Base-by-base conservation (phyloP, 2,888 invertebrate genomes). In the Tetranychus piercei region DNA sequence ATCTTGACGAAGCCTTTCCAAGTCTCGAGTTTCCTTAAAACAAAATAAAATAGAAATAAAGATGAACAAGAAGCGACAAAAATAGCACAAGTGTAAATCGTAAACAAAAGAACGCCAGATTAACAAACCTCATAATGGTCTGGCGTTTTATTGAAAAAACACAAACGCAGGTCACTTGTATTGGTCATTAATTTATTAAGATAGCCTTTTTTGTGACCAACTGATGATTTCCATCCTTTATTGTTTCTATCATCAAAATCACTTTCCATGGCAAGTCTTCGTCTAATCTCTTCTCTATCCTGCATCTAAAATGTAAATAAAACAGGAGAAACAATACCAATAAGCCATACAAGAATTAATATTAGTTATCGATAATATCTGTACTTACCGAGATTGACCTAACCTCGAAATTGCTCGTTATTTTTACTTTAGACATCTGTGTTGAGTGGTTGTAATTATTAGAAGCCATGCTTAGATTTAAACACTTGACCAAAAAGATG, bases 101-200 rank as follows among this genome's bases (percentile, higher is more conserved):
- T 15, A 15, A 34, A 23, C 71, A 44, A 44, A 8, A 6, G 20
- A 34, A n/a, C 43, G 34, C 1, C 3, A 34, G n/a, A 71, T 44
- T 44, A 43, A 43, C 34, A 44, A 43, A 55, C 73, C 65, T 73
- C 74, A 22, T 44, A 89, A 82, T 91, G 91, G 74, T 90, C 90
- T 76, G 89, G 89, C 75, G 90, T 90, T 83, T 94, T 93, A 83
- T 94, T 93, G 90, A 94, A 91, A 84, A 93, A 94, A 85, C 94
- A 94, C 81, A 94, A 92, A 86, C 93, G 93, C 74, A 94, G 88
- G 85, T 92, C 93, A 89, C 90, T 92, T 79, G 91, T 82, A 72
- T 82, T 81, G 85, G 91, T 91, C 80, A 93, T 86, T 80, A 93
- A 86, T 78, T 92, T 88, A 82, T 92, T 92, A 80, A 92, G 86